Evolutionary conservation across 2,888 invertebrate species (phyloP).

Genomic region (Molanna angustata): DNA sequence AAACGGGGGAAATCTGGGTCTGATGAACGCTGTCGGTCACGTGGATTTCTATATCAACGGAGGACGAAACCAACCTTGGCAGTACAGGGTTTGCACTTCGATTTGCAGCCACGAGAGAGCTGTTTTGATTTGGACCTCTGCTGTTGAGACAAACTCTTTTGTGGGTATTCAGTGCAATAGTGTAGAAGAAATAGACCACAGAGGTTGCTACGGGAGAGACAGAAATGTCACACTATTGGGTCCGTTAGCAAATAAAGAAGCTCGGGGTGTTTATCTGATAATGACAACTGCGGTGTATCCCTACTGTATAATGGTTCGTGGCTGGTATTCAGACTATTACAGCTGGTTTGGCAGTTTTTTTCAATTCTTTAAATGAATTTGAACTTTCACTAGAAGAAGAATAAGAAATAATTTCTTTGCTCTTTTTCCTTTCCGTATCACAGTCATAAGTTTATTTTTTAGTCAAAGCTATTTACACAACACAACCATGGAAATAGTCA

Average conservation of each 20-base stretch:
- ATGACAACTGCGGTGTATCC: background rate
- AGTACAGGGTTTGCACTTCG: conserved; percentile 6
- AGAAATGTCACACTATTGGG: background rate
- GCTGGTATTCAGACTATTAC: no score
- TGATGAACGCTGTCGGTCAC: conserved; percentile 20
- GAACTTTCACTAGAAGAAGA: no score
- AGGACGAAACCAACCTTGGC: conserved; percentile 16
- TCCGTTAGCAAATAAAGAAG: background rate
- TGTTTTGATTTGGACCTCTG: conserved; percentile 20
- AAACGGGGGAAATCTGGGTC: conserved; percentile 18
- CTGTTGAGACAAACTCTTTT: conserved; percentile 14
- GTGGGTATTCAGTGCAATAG: conserved; percentile 13
- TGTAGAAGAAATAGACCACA: conserved; percentile 3
- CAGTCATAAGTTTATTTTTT: no score
- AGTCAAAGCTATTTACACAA: no score
- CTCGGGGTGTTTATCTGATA: background rate
- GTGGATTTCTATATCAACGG: conserved; percentile 28
- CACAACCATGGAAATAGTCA: no score
- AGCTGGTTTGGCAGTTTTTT: no score
- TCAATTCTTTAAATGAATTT: no score
- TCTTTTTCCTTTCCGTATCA: no score
- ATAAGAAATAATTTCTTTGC: no score
- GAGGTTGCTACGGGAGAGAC: background rate
- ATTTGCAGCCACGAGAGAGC: conserved; percentile 24
- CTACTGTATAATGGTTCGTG: background rate